Evolutionary conservation across 2,888 invertebrate species (phyloP), one percentile per base, ranked within the genome.

Genomic region (Leptinotarsa tumamoca): DNA sequence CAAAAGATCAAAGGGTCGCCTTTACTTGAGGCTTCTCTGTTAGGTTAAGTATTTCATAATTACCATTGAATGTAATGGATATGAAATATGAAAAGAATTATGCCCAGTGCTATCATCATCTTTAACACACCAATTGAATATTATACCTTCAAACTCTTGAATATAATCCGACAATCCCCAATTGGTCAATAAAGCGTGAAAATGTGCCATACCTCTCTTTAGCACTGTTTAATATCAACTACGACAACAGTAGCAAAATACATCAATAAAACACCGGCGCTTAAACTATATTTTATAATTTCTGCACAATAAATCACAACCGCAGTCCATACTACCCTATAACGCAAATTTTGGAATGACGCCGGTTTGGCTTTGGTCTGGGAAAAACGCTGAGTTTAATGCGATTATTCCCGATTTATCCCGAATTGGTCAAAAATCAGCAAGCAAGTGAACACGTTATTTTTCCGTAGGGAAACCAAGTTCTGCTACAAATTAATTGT

Each of bases 161-260:
- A 66, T 66, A 33, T 27, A 66, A 66, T 66, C 66, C 33, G 66
- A 33, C 33, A 66, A 33, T 33, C 66, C 66, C 66, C 33, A 66
- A 33, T 66, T 15, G 3, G 17, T 13, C 33, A 66, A 33, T 33
- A 43, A 18, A 33, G 33, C 66, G 33, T 66, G 66, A 43, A 27
- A 66, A 66, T 66, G n/a, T 18, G 43, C 49, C 66, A 66, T 66
- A 33, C 43, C 17, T 66, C 33, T n/a, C 49, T 23, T 66, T 66
- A 49, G 15, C n/a, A 23, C 49, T 54, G 17, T 54, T 54, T 2
- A 17, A 14, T 54, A 54, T 54, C 17, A 54, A 5, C 14, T 17
- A 14, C 15, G 54, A 54, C 18, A 54, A 54, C 54, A 54, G 54
- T 15, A 7, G 17, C 17, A 54, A 54, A 18, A 54, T 54, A 54